Base-by-base conservation (phyloP, 2,113 vertebrate species). In the Mobula birostris region DNA sequence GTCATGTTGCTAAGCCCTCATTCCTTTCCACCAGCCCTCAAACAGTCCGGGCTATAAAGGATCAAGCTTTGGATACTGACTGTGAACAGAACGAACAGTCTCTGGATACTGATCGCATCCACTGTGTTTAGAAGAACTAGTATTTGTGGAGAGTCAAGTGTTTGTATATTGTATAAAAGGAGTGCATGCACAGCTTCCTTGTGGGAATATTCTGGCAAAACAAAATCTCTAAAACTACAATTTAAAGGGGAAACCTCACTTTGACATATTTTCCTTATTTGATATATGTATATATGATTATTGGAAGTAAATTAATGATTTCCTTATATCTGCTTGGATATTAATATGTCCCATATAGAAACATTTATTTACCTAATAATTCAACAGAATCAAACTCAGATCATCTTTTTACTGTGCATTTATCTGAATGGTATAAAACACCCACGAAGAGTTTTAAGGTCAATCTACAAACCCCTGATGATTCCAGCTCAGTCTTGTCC, bases 1-100 rank as follows among this genome's bases (percentile, higher is more conserved):
- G 97, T 85, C 95, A 96, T 27, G 2, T 95, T 91, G 0, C 93
- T 94, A 79, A 83, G 94, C 0, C 61, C 95, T 27, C 95, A 94
- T 2, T 87, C 87, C 0, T 96, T 95, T 14, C 95, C 94, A 83
- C 94, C 94, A 93, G 0, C 88, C 96, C 63, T 87, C 95, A 80
- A 97, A 96, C n/a, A 96, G 96, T 77, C 98, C 91, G 97, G 97
- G 95, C 96, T 97, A 93, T 93, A 96, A 97, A 95, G 96, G 97
- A 97, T 96, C 97, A 97, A 95, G 97, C 97, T 1, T 95, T 95
- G 92, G 96, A 96, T 61, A 95, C 94, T 95, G 96, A 96, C 97
- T 97, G 97, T 96, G 91, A 93, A 93, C 66, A 93, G 91, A 93
- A 74, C 12, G 91, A 93, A 74, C 96, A 98, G 98, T 94, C 96